Evolutionary conservation across 2,888 invertebrate genomes (phyloP).

Genomic region (Micoletzkya japonica): DNA sequence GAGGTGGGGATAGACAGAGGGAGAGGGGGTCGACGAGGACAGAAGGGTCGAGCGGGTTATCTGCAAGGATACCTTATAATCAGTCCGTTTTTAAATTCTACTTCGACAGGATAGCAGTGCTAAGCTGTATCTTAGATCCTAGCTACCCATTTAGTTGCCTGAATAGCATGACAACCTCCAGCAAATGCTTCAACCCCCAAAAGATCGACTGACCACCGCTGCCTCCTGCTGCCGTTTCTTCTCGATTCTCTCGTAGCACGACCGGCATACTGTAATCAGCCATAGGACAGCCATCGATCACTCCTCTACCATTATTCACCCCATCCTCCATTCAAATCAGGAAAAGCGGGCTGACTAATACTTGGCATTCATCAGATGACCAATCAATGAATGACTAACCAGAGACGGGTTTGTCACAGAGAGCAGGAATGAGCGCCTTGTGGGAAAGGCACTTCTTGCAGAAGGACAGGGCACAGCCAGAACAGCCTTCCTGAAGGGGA

Average conservation of each 20-base stretch:
- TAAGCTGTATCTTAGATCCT: too few relatives aligned
- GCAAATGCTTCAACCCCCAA: too few relatives aligned
- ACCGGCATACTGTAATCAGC: conserved; percentile 18
- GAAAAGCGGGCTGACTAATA: not conserved
- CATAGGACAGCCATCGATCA: too few relatives aligned
- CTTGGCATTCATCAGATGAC: too few relatives aligned
- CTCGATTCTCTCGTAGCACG: conserved; percentile 17
- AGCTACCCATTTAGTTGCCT: too few relatives aligned
- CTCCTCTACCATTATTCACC: too few relatives aligned
- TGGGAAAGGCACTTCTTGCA: conserved; percentile 56
- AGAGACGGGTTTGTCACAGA: conserved; percentile 47
- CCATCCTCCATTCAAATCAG: not conserved
- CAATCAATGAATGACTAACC: conserved; percentile 3
- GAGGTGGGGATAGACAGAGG: conserved; percentile 16
- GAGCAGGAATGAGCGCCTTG: conserved; percentile 43
- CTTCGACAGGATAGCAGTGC: not conserved
- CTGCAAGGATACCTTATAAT: not conserved
- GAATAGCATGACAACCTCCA: too few relatives aligned
- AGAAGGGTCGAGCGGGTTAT: not conserved
- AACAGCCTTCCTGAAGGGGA: conserved; percentile 48
- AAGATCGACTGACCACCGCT: too few relatives aligned
- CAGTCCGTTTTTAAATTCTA: not conserved
- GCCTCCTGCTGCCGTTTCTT: conserved; percentile 1
- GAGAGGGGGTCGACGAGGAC: not conserved
- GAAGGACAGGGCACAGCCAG: conserved; percentile 55